phyloP scores from a whole-genome alignment of 92 coral and sea anemone species.

The Palythoa caribaeorum region DNA sequence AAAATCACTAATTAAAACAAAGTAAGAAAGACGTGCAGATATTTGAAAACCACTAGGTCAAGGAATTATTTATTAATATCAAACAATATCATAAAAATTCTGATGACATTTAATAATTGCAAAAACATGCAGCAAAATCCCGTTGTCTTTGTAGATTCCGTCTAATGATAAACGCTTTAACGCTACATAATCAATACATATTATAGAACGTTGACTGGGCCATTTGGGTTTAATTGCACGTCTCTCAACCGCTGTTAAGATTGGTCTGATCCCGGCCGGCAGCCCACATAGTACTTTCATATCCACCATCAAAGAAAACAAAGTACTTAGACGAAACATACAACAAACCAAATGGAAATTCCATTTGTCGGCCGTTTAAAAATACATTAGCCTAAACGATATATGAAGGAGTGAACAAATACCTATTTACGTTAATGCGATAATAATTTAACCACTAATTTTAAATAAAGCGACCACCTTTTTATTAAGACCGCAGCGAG shows the following conservation, averaged over 20 bases:
- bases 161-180: not conserved
- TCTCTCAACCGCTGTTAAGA: not conserved
- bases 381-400: constrained; percentile 14
- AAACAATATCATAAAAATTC: not conserved
- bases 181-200: too few species aligned
- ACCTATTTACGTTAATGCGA: not conserved
- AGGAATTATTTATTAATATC: not conserved
- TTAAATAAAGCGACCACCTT: not conserved
- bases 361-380: constrained; percentile 27
- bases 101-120: not conserved
- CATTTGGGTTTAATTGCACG: not conserved
- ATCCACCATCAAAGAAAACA: not conserved
- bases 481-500: not conserved
- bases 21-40: not conserved
- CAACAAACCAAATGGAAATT: constrained; percentile 23
- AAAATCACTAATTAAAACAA: not conserved
- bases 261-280: not conserved
- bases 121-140: not conserved
- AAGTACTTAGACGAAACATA: not conserved
- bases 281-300: not conserved
- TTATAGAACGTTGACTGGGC: not conserved
- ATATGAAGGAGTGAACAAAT: not conserved
- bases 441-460: constrained; percentile 25
- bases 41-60: not conserved
- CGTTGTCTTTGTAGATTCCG: not conserved